Conservation (phyloP, 2,888 invertebrate species). For the Pseudolycoriella hygida region DNA sequence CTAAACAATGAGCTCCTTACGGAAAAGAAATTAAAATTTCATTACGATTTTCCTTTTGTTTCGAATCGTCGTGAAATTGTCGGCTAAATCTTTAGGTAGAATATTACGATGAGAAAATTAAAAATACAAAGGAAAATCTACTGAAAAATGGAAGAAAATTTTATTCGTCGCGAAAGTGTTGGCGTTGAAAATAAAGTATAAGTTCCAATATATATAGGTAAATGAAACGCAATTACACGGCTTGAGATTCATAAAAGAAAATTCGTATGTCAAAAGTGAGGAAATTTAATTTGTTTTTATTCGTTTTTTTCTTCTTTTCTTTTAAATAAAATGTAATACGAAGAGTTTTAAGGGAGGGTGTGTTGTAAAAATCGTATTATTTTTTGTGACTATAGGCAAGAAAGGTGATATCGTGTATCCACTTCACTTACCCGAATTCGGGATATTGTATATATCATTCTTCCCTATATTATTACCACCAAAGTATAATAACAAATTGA, state of each 20-base stretch:
- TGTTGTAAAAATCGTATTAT: too few relatives aligned
- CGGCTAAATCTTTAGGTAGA: background rate
- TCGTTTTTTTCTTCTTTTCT: background rate
- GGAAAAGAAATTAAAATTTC: conserved; percentile 1
- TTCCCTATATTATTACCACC: too few relatives aligned
- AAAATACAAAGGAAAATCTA: background rate
- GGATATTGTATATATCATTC: too few relatives aligned
- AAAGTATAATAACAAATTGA: too few relatives aligned
- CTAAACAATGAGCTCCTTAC: background rate
- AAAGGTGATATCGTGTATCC: too few relatives aligned
- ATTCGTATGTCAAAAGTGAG: conserved; percentile 1
- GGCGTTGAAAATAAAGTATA: too few relatives aligned
- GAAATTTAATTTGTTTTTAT: conserved; percentile 1
- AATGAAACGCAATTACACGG: background rate
- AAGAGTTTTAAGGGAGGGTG: too few relatives aligned
- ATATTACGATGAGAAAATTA: background rate
- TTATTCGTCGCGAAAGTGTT: too few relatives aligned
- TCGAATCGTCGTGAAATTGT: background rate
- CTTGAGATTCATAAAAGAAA: background rate
- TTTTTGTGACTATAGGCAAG: too few relatives aligned
- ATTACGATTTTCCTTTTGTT: conserved; percentile 1
- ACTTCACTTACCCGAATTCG: too few relatives aligned
- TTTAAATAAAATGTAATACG: background rate
- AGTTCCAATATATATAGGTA: background rate
- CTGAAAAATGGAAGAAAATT: too few relatives aligned